Conservation (phyloP, 2,888 invertebrate species). For the Metallyticus violacea region DNA sequence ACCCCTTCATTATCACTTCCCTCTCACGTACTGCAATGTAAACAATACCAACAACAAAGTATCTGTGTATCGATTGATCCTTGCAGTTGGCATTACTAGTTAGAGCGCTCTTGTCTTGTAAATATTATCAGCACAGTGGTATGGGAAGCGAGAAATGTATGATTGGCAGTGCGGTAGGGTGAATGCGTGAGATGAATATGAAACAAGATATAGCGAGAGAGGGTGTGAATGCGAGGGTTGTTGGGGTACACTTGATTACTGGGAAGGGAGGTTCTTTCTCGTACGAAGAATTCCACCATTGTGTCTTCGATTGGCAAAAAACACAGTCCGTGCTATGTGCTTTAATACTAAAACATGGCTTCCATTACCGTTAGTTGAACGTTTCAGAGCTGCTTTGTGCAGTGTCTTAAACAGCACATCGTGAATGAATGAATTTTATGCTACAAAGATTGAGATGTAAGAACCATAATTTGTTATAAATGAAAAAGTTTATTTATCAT, state of each 20-base stretch:
- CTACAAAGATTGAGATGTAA: no score
- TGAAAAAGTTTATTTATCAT: no score
- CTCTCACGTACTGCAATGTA: not conserved
- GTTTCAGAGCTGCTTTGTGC: no score
- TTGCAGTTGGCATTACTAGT: not conserved
- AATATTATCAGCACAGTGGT: not conserved
- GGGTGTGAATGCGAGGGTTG: not conserved
- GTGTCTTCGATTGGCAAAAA: not conserved
- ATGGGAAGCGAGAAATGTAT: not conserved
- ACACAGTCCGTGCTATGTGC: not conserved
- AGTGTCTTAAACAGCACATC: no score
- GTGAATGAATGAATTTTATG: no score
- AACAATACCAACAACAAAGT: not conserved
- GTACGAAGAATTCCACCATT: not conserved
- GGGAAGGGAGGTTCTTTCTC: not conserved
- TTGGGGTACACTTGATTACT: not conserved
- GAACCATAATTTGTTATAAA: no score
- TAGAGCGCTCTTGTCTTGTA: not conserved
- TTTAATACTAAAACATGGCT: not conserved
- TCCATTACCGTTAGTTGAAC: not conserved
- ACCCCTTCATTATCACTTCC: not conserved
- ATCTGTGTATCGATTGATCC: not conserved
- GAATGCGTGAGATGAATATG: not conserved
- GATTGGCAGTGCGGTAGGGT: not conserved
- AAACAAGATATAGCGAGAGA: not conserved